Evolutionary conservation across 2,797 vertebrate species (phyloP), one percentile per base, ranked within the genome.

Genomic region (Glyptemys insculpta): DNA sequence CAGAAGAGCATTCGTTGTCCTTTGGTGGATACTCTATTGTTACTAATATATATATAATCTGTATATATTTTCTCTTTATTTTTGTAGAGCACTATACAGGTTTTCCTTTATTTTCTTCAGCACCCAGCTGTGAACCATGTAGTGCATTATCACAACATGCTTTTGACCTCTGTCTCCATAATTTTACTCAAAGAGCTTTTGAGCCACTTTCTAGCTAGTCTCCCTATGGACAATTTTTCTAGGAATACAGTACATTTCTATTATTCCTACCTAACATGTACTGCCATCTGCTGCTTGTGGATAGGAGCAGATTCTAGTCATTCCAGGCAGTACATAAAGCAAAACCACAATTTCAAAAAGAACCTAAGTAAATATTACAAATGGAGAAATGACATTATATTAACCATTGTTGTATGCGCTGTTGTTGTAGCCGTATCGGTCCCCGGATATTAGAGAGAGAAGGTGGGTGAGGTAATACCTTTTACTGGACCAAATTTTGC

Each of bases 231-330:
- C 93, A 97, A 50, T 93, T 97, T 98, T 95, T 97, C 97, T 94
- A 97, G 93, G 94, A 96, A 94, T 97, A 92, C 94, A 93, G 76
- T 96, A 79, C 80, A 86, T 92, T 98, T 96, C 95, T 94, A 68
- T 96, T 92, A 85, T 90, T 94, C 90, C 93, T 97, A 94, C 84
- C 89, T 97, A 93, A 93, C 92, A 50, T 79, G 4, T 92, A 94
- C 93, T 97, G 97, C 97, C 98, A 97, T 96, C 98, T 98, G 97
- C 98, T 98, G 97, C 96, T 96, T 76, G 85, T 95, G 65, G 94
- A 83, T 80, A 95, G 92, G 90, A 95, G 57, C 56, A 74, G 91
- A 49, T 94, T 88, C 90, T 91, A 79, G 93, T 91, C 88, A 86
- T 65, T 83, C 91, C 95, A 97, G 86, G 80, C 92, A 95, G 68